phyloP scores from a whole-genome alignment of 2,113 vertebrate genomes.

The Gobio gobio region DNA sequence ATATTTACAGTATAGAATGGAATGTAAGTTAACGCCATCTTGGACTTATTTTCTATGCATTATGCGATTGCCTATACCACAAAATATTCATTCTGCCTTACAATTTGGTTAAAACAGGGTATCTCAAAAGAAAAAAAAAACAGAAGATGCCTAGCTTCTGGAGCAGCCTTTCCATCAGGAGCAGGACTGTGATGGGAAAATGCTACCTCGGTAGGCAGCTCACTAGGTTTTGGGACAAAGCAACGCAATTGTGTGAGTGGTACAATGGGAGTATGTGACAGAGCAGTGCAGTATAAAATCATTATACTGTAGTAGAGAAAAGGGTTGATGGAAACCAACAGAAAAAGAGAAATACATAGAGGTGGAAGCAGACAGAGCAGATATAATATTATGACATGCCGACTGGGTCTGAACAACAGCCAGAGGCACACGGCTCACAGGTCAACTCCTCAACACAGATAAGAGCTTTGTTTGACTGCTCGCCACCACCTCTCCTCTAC shows the following conservation, averaged over 20 bases:
- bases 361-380: neutral
- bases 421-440: slow-evolving; percentile 3
- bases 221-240: neutral
- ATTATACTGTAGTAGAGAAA: neutral
- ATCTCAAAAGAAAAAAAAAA: neutral
- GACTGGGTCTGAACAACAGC: slow-evolving; percentile 1
- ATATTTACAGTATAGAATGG: too few relatives aligned
- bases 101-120: neutral
- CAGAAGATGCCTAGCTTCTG: neutral
- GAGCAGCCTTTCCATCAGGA: neutral
- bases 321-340: neutral
- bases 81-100: too few relatives aligned
- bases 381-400: slow-evolving; percentile 31
- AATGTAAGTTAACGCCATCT: neutral
- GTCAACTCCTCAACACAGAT: slow-evolving; percentile 30
- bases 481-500: neutral
- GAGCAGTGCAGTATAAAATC: neutral
- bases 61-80: too few relatives aligned
- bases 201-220: neutral
- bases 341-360: neutral
- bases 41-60: too few relatives aligned
- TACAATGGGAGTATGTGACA: neutral
- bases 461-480: slow-evolving; percentile 30
- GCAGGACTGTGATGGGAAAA: neutral
- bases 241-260: neutral